A percentile compares a stretch with the other conserved stretches of the same genome.
Evolutionary conservation across 1,140 invertebrate species (phyloP).

Genomic region (Calosoma granatense): DNA sequence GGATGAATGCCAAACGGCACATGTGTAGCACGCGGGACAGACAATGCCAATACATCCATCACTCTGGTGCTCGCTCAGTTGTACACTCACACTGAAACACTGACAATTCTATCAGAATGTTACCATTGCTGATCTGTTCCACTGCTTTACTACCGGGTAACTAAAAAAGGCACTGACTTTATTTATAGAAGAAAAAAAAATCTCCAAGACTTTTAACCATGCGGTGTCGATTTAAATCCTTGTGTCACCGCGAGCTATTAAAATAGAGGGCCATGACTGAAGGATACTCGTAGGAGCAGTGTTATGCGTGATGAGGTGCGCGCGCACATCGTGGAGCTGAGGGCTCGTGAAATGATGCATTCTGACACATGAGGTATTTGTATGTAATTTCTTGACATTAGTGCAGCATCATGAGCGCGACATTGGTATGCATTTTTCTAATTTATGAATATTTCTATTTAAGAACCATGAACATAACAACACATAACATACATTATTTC

Average conservation of each 20-base stretch:
- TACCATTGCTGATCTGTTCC: not conserved
- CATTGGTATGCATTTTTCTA: no score
- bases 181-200: not conserved
- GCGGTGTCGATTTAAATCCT: slow-evolving; percentile 1
- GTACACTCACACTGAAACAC: not conserved
- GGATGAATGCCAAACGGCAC: not conserved
- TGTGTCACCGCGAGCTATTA: not conserved
- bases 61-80: not conserved
- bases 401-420: no score
- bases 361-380: not conserved
- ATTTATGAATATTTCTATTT: no score
- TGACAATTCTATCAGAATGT: not conserved
- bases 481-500: no score
- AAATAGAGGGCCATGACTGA: not conserved
- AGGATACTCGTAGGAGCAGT: no score
- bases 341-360: not conserved
- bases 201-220: not conserved
- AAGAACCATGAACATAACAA: no score
- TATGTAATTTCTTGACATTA: no score
- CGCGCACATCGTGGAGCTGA: not conserved
- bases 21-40: not conserved
- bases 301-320: not conserved
- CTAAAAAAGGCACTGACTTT: not conserved
- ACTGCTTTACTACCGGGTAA: not conserved
- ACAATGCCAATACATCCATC: slow-evolving; percentile 2